Evolutionary conservation across 2,888 invertebrate species (phyloP), one percentile per base, ranked within the genome.

Genomic region (Scaptodrosophila latifasciaeformis): DNA sequence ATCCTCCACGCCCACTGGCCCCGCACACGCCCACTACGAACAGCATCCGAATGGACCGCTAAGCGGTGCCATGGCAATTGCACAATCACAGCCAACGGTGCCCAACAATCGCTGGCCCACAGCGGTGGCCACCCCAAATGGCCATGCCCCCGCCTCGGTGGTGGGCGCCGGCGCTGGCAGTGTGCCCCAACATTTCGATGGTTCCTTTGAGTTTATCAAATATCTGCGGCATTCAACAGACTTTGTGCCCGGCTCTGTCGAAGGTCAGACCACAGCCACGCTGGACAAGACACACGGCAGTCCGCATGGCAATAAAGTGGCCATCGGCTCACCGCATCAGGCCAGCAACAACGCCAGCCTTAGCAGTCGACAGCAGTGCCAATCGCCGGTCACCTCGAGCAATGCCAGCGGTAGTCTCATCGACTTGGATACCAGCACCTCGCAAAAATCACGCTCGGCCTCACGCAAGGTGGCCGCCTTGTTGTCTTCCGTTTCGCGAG

Each of bases 171-270:
- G 62, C 35, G 43, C 48, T 4, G 30, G 35, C 17, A 34, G 24
- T 12, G 34, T 35, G 9, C 47, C 47, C 9, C 85, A 82, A 47
- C 84, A 85, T 48, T 85, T 85, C 48, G 85, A 85, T 67, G 84
- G 86, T 62, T 84, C 86, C 59, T 86, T 86, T 66, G 85, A 86
- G 70, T 85, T 85, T 62, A 79, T 85, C 48, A 85, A 85, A 76
- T 85, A 85, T 81, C 80, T 85, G 56, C 83, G 86, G 10, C 85
- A 86, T 62, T 82, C 85, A 12, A 80, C 82, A 34, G 85, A 85
- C 49, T 86, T 82, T 53, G 81, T 71, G 31, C 62, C 78, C 10
- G 63, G 68, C 31, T 67, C 65, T 49, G 45, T 55, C 10, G 54
- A 39, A 34, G 61, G 53, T 5, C 59, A 57, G 35, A 47, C 56